These are phyloP conservation scores for Typhlomys cinereus DNA, from an alignment of 2,113 vertebrate genomes.

Conservation along the genomic window DNA sequence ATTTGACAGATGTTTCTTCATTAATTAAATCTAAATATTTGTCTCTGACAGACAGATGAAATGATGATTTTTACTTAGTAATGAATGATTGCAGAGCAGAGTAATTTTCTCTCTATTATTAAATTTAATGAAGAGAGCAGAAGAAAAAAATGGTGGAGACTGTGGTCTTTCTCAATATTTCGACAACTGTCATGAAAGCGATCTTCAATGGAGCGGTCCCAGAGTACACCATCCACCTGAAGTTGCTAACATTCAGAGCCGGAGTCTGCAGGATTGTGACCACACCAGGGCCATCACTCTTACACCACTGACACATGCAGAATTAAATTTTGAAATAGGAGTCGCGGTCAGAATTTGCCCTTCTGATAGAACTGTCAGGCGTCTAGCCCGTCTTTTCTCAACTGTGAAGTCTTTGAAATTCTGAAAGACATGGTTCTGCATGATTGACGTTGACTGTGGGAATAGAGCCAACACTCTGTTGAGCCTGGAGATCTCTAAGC, in stretches of 20 bases:
- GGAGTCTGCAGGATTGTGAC: conserved; percentile 69
- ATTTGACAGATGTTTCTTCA: conserved; percentile 42
- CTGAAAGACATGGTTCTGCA: not conserved
- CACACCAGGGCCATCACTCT: conserved; percentile 42
- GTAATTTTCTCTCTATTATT: conserved; percentile 60
- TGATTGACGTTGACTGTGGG: not conserved
- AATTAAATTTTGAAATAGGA: conserved; percentile 47
- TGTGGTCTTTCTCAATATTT: conserved; percentile 74
- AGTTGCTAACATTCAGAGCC: conserved; percentile 71
- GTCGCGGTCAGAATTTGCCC: not conserved
- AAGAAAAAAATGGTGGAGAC: conserved; percentile 61
- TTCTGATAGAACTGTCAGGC: not conserved
- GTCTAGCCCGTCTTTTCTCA: not conserved
- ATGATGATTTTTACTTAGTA: conserved; percentile 57
- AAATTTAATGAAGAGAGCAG: conserved; percentile 58
- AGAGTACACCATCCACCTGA: conserved; percentile 54
- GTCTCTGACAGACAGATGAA: conserved; percentile 17
- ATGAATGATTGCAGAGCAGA: conserved; percentile 24
- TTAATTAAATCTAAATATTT: conserved; percentile 54
- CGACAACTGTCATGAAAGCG: conserved; percentile 69
- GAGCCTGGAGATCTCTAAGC: not conserved
- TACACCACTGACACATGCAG: not conserved
- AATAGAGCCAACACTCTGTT: not conserved
- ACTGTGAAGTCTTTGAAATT: not conserved
- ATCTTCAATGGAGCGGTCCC: conserved; percentile 72